These are phyloP conservation scores for Erythrolamprus reginae DNA, from an alignment of 2,113 vertebrate genomes.

Conservation along the genomic window DNA sequence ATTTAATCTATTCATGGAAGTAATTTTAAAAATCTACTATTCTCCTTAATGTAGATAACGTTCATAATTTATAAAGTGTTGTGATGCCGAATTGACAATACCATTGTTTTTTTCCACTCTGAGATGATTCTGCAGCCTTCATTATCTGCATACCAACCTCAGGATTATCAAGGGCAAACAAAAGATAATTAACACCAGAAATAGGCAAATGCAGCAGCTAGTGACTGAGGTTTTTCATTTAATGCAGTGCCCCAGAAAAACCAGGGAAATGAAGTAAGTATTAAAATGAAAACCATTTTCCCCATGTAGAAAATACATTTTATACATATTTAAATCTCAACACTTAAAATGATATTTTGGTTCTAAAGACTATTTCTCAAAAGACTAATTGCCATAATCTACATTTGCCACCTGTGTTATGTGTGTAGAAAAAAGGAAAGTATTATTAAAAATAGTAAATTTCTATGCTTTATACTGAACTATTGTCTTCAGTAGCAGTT, in stretches of 20 bases:
- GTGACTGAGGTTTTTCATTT: conserved; percentile 70
- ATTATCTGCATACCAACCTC: conserved; percentile 86
- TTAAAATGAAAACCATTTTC: conserved; percentile 45
- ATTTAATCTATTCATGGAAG: conserved; percentile 98
- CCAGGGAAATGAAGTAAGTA: conserved; percentile 73
- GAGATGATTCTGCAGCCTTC: conserved; percentile 89
- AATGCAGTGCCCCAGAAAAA: conserved; percentile 74
- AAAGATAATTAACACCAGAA: conserved; percentile 97
- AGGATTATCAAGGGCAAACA: conserved; percentile 98
- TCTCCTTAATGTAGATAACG: conserved; percentile 90
- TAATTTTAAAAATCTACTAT: conserved; percentile 94
- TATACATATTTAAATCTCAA: conserved; percentile 36
- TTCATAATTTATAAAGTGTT: conserved; percentile 97
- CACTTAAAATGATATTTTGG: conserved; percentile 23
- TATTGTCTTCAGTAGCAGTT: background rate
- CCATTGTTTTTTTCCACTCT: conserved; percentile 89
- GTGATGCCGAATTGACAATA: conserved; percentile 96
- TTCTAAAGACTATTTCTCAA: conserved; percentile 40
- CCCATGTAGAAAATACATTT: conserved; percentile 38
- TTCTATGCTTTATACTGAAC: conserved; percentile 7
- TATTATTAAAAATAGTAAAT: conserved; percentile 30
- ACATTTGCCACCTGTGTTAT: background rate
- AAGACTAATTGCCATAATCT: conserved; percentile 30
- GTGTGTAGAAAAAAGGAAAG: conserved; percentile 9
- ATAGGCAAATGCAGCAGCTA: conserved; percentile 73